Base-by-base conservation (phyloP, 2,888 invertebrate genomes). In the Oligia latruncula region DNA sequence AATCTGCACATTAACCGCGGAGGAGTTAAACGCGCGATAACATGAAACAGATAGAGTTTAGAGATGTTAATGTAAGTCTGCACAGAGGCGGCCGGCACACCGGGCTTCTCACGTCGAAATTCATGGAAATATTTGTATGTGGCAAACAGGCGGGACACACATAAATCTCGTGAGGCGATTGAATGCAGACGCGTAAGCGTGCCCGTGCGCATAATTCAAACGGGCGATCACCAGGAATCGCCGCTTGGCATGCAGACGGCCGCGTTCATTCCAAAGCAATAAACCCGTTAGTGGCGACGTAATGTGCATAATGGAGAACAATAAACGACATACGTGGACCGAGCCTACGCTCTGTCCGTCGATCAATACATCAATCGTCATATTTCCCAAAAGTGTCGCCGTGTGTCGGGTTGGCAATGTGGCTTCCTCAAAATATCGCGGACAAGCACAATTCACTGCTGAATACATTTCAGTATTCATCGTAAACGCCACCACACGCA, bases 161-260 rank as follows among this genome's bases (percentile, higher is more conserved):
- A 95, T 95, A 95, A 96, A 95, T 96, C 94, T 95, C 90, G 90
- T 83, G 90, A 92, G 93, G 93, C 93, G 94, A 96, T 95, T 95
- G 95, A 96, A 95, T 93, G 91, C 95, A 95, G 95, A 95, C 94
- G 94, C 92, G 93, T 94, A 94, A 94, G 95, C 94, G 95, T 95
- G 95, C 95, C 92, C 93, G 91, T 92, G 94, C 95, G 96, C 96
- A 96, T 96, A 96, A 95, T 96, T 96, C 95, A 95, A 95, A 94
- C 94, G 95, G 95, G 94, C 96, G 95, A 95, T 95, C 95, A 96
- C 96, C 95, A 95, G 95, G 95, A 95, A 95, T 95, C 93, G 93
- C 89, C 93, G 92, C 90, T 96, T 96, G 94, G 95, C 95, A 96
- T 96, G 96, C 96, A 96, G 96, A 96, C 96, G 92, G 90, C 87